Evolutionary conservation across 2,888 invertebrate species (phyloP), one percentile per base, ranked within the genome.

Genomic region (Amphipyra berbera): DNA sequence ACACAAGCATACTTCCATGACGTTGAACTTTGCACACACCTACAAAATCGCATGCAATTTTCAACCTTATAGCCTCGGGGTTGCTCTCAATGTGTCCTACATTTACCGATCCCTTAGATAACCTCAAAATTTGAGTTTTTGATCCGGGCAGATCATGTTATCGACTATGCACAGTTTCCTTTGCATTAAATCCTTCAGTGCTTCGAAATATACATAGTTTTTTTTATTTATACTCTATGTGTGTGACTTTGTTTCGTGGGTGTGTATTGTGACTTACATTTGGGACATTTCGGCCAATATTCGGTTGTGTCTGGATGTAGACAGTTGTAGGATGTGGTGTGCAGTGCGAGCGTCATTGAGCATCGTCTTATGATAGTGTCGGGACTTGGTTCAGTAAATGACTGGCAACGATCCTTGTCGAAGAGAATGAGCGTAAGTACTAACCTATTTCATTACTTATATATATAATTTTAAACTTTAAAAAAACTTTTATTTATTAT

Each of bases 61-160:
- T 91, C 83, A 83, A 86, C 93, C 87, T 84, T 93, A 92, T 55
- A 41, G 77, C 73, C 70, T 76, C 65, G 73, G 79, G 79, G 84
- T 84, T 82, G 80, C 84, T 85, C 82, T 85, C 88, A 88, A 87
- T 86, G 88, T 89, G 91, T 84, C 92, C 92, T 91, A 92, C 92
- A 90, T 92, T 90, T 85, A 87, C 88, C 88, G 88, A 90, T 90
- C 88, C 85, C 84, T 76, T 85, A 89, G 86, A 90, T 94, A 95
- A 95, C 94, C 94, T 94, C 88, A 92, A 95, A 94, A 89, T 87
- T 85, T 72, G 79, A 88, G 88, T 85, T 90, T 88, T 85, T 83
- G 79, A 82, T 79, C 76, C 69, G 79, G 76, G 88, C 64, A 81
- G 82, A 87, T 82, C 84, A 61, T 69, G 66, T 42, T 75, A 66